Percentiles rank a stretch among this genome's conserved stretches.
phyloP scores from a whole-genome alignment of 2,797 vertebrate genomes.

The Pelochelys cantorii region DNA sequence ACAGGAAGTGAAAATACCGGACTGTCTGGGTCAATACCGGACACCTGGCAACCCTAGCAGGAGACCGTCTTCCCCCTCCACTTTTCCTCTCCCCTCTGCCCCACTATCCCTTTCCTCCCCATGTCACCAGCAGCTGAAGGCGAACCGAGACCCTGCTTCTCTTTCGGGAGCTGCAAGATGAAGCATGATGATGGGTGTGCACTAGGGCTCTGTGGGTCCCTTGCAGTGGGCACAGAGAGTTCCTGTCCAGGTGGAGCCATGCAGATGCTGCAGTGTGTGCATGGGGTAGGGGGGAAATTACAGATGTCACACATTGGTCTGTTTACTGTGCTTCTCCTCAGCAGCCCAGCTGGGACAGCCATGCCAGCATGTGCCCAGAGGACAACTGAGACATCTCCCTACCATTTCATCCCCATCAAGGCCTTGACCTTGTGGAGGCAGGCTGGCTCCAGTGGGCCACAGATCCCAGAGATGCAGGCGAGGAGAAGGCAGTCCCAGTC shows the following conservation, averaged over 20 bases:
- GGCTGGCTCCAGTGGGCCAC: constrained; percentile 84
- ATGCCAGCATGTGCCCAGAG: constrained; percentile 79
- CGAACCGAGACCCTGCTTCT: not conserved
- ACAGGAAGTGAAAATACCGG: too few relatives aligned
- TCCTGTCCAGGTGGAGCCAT: not conserved
- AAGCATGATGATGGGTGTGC: not conserved
- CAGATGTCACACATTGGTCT: not conserved
- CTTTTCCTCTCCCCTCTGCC: not conserved
- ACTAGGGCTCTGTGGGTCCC: not conserved
- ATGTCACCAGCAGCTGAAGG: not conserved
- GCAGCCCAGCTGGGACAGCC: constrained; percentile 81
- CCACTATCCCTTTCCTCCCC: not conserved
- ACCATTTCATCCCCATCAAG: constrained; percentile 74
- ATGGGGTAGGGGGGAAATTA: not conserved
- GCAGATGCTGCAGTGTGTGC: not conserved
- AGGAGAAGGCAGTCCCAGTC: constrained; percentile 86
- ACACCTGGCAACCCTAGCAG: not conserved
- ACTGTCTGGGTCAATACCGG: too few relatives aligned
- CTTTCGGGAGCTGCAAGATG: not conserved
- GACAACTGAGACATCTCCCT: constrained; percentile 61
- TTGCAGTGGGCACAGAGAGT: not conserved
- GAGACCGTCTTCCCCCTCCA: not conserved
- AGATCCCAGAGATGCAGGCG: constrained; percentile 87
- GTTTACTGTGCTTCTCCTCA: constrained; percentile 43
- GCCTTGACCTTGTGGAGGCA: constrained; percentile 75